These are phyloP conservation scores for Junonia oenone DNA, from an alignment of 2,888 invertebrate species.

Conservation along the genomic window DNA sequence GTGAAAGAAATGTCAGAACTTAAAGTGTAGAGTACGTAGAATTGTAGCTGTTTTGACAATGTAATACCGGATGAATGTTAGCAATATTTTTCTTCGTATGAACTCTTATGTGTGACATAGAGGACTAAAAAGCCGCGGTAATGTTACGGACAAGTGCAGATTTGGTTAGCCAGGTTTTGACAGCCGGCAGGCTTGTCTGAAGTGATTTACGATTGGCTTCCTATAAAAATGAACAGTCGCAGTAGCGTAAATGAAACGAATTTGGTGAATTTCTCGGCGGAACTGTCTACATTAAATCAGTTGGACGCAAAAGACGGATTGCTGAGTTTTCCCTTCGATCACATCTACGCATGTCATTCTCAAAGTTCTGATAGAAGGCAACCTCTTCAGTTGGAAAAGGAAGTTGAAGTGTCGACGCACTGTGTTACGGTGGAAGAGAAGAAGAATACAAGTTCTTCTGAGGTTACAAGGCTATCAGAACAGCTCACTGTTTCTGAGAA, in stretches of 20 bases:
- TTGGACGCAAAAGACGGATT: constrained; percentile 75
- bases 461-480: constrained; percentile 45
- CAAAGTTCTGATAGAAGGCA: constrained; percentile 53
- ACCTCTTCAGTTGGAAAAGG: constrained; percentile 56
- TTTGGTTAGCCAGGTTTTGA: constrained; percentile 56
- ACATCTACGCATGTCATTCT: constrained; percentile 84
- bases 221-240: constrained; percentile 74
- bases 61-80: constrained; percentile 45
- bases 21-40: constrained; percentile 38
- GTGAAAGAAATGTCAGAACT: constrained; percentile 68
- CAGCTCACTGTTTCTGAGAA: constrained; percentile 56
- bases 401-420: constrained; percentile 58
- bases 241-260: constrained; percentile 70
- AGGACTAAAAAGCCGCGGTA: constrained; percentile 46
- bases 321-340: constrained; percentile 84
- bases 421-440: constrained; percentile 51
- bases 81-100: constrained; percentile 33
- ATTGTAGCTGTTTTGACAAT: constrained; percentile 57
- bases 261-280: constrained; percentile 70
- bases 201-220: constrained; percentile 49
- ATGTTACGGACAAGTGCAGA: constrained; percentile 63
- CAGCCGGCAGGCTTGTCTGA: constrained; percentile 73
- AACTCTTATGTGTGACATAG: constrained; percentile 36
- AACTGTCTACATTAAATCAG: constrained; percentile 58
- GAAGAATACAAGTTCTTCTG: constrained; percentile 36